Base-by-base conservation (phyloP, 2,888 invertebrate genomes). In the Bombylius major region DNA sequence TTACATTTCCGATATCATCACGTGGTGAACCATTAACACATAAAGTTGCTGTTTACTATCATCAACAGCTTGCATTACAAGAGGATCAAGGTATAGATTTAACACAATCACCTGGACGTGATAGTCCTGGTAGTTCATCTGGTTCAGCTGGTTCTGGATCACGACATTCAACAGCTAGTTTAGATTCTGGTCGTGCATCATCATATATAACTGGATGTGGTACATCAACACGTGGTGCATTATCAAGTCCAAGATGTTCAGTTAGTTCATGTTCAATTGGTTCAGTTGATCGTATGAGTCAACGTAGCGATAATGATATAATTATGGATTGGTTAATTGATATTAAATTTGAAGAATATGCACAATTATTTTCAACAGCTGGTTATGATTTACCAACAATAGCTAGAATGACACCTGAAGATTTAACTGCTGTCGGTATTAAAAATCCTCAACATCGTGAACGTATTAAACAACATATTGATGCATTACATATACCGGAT, bases 361-460 rank as follows among this genome's bases (percentile, higher is more conserved):
- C 91, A 62, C 84, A 89, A 51, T 81, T 95, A 57, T 98, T 99
- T 75, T 82, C 92, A 60, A 85, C 89, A 47, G 95, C 97, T 13
- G 98, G 98, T 45, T 99, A 99, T 73, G 98, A 99, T 77, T 83
- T 99, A 77, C 89, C 94, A 34, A 98, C 98, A 3, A 93, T 98
- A 68, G 91, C 96, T n/a, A 82, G 96, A 65, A 97, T 98, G 95
- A 99, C 98, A 13, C 98, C 99, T 0, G 97, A 98, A 77, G 94
- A 89, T 77, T 80, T 89, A 65, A 88, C 88, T 50, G 88, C 87
- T 54, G 87, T 89, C 68, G 88, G 88, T 66, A 95, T 99, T 65
- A 96, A 95, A 70, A 96, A 97, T 76, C 98, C 99, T 45, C 90
- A 92, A 72, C 97, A 98, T 75, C 82, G 98, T 64, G 97, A 97